phyloP scores from a whole-genome alignment of 2,113 vertebrate species.

The Argyrosomus japonicus region DNA sequence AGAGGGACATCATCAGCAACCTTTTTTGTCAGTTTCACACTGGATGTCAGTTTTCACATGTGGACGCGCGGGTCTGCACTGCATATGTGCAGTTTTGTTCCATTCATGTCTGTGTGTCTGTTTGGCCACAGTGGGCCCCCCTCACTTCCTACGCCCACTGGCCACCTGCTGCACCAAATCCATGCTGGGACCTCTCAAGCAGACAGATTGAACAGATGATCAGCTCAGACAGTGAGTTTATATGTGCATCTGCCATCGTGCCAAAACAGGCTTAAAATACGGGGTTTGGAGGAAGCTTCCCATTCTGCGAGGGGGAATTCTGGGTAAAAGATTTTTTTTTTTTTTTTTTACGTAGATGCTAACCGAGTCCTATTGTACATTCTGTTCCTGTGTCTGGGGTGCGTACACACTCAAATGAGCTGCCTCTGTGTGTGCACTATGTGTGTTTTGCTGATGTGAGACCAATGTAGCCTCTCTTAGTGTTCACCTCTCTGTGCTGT shows the following conservation, averaged over 20 bases:
- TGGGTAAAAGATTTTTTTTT: neutral
- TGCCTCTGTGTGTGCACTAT: neutral
- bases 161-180: slow-evolving; percentile 65
- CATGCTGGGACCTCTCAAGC: slow-evolving; percentile 52
- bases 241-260: slow-evolving; percentile 14
- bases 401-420: neutral
- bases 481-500: slow-evolving; percentile 55
- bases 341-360: neutral
- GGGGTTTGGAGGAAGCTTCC: neutral
- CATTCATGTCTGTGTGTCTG: neutral
- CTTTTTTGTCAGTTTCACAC: slow-evolving; percentile 30
- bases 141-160: slow-evolving; percentile 38
- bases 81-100: neutral
- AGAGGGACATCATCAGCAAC: slow-evolving; percentile 23
- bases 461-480: slow-evolving; percentile 27
- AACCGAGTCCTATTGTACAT: slow-evolving; percentile 1
- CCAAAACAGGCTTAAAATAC: slow-evolving; percentile 14
- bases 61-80: neutral
- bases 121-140: neutral
- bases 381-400: slow-evolving; percentile 8
- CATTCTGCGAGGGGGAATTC: neutral
- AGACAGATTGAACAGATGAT: slow-evolving; percentile 56
- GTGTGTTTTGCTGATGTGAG: slow-evolving; percentile 33
- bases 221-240: slow-evolving; percentile 11
- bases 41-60: neutral